Evolutionary conservation across 2,797 vertebrate genomes (phyloP), one percentile per base, ranked within the genome.

Genomic region (Esox masquinongy): DNA sequence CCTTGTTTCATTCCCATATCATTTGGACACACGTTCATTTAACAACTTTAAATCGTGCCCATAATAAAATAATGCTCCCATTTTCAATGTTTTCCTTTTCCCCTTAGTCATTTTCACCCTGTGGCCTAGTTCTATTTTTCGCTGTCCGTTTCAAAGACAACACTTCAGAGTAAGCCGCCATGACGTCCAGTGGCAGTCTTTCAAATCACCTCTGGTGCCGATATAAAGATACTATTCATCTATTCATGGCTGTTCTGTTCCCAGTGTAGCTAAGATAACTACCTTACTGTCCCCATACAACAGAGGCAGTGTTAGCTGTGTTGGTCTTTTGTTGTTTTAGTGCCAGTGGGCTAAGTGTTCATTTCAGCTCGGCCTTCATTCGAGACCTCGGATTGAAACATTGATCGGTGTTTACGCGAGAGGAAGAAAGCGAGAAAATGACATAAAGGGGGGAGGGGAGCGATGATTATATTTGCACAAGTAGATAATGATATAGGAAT

Each of bases 201-300:
- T 92, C 89, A 92, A 87, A 90, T 90, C 91, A 91, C 92, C 90
- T 91, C 88, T 91, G 90, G 89, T 89, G 88, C 86, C 86, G 90
- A 91, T 90, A 90, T 88, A 91, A 92, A 90, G 91, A 92, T 91
- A 89, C 88, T 87, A 91, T 92, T 92, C 91, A 92, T 92, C 88
- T 85, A 83, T 88, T 88, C 83, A 90, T 88, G 87, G 85, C 87
- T 91, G 56, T 91, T 89, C 87, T 88, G 88, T 92, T 92, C 86
- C 86, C 85, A 85, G 87, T 90, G 89, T 87, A 86, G 86, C 89
- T 84, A 82, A 88, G 88, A 88, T 89, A 91, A 91, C 90, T 86
- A 89, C 89, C 87, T 89, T 88, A 89, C 90, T 88, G 91, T 91
- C 87, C 80, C 77, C 8, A 86, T 83, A 92, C 90, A 92, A 91